Evolutionary conservation across 30 jellyfish, hydroid and myxozoan genomes (phyloP).

Genomic region (Pseudorhiza aurosa): DNA sequence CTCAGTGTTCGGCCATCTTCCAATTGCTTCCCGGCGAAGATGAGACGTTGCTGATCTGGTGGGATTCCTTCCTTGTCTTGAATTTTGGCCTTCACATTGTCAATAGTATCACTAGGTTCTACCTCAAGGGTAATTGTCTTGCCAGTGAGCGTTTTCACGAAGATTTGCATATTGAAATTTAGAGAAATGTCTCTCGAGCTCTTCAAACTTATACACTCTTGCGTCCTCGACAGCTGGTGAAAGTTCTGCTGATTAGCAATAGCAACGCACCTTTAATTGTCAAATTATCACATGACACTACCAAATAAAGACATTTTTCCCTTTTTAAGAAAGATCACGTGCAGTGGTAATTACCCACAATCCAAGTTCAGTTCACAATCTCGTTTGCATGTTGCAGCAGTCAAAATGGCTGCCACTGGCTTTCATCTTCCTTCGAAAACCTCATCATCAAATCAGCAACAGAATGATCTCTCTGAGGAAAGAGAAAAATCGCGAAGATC

Average conservation of each 20-base stretch:
- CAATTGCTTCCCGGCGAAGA: conserved; percentile 90
- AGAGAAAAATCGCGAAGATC: conserved; percentile 98
- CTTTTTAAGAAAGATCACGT: neutral
- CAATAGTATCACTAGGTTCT: conserved; percentile 86
- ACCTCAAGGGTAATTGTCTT: conserved; percentile 93
- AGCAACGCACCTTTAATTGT: too few species aligned
- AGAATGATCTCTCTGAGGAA: conserved; percentile 75
- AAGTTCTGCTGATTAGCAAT: too few species aligned
- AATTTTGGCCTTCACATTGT: conserved; percentile 81
- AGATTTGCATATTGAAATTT: conserved; percentile 54
- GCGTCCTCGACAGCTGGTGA: too few species aligned
- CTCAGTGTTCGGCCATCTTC: conserved; percentile 97
- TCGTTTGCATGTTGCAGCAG: conserved; percentile 31
- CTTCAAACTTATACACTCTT: too few species aligned
- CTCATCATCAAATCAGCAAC: conserved; percentile 37
- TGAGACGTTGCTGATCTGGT: conserved; percentile 94
- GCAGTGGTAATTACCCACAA: conserved; percentile 1
- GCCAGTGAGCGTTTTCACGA: conserved; percentile 94
- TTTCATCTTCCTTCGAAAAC: conserved; percentile 46
- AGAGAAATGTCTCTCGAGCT: neutral
- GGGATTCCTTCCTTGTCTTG: conserved; percentile 98
- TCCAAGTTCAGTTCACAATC: neutral
- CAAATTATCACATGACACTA: neutral
- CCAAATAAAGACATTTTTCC: conserved; percentile 10
- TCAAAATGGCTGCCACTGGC: conserved; percentile 51